Evolutionary conservation across 2,888 invertebrate genomes (phyloP).

Genomic region (Argyresthia goedartella): DNA sequence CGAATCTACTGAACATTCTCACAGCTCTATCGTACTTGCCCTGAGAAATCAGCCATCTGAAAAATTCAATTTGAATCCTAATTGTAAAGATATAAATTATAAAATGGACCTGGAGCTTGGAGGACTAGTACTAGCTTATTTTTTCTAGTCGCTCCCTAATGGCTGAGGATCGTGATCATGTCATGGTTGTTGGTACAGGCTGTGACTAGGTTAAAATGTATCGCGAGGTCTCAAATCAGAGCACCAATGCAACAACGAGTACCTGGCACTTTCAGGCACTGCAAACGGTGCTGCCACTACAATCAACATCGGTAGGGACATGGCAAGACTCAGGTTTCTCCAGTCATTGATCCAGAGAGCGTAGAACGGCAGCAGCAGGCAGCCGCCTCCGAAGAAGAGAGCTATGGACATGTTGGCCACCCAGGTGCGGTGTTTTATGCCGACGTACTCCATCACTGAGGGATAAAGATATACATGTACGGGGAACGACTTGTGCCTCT

Average conservation of each 20-base stretch:
- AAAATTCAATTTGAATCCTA: background rate
- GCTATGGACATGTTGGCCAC: conserved; percentile 42
- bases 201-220: no score
- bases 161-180: no score
- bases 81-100: no score
- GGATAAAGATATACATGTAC: background rate
- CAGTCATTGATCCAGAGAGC: conserved; percentile 41
- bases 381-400: conserved; percentile 34
- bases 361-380: conserved; percentile 32
- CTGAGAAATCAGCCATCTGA: conserved; percentile 50
- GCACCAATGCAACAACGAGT: background rate
- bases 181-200: no score
- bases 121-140: no score
- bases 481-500: no score
- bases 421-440: conserved; percentile 40
- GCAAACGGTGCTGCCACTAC: conserved; percentile 29
- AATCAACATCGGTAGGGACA: conserved; percentile 33
- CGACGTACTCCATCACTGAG: conserved; percentile 46
- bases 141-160: no score
- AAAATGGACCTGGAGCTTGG: no score
- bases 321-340: conserved; percentile 29
- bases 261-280: conserved; percentile 48
- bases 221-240: no score
- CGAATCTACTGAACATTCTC: conserved; percentile 32
- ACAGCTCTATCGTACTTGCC: conserved; percentile 41